Conservation (phyloP, 1,140 invertebrate species). For the Nasonia vitripennis region DNA sequence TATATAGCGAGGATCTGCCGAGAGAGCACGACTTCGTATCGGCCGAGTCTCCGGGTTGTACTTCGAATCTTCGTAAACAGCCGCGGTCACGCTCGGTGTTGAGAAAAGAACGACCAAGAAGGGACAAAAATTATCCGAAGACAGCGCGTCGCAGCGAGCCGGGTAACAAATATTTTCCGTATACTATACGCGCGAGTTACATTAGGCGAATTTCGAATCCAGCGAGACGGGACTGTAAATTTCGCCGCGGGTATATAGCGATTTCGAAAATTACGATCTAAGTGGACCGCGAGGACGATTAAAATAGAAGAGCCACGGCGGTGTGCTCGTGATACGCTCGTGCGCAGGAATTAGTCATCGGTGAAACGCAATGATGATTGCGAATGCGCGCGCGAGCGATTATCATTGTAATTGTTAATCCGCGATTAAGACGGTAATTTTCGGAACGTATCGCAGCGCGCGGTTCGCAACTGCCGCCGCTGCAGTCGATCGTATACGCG, state of each 20-base stretch:
- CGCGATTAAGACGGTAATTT: neutral
- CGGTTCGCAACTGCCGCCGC: neutral
- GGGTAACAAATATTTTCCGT: too few relatives aligned
- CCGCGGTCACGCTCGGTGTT: too few relatives aligned
- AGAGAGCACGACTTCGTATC: too few relatives aligned
- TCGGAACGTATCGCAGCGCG: neutral
- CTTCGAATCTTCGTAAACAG: too few relatives aligned
- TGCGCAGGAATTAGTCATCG: neutral
- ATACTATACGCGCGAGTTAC: too few relatives aligned
- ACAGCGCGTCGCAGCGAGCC: too few relatives aligned
- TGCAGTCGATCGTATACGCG: neutral
- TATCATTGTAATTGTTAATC: neutral
- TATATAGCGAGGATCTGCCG: too few relatives aligned
- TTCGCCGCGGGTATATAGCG: neutral
- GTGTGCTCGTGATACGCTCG: neutral
- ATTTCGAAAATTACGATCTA: slow-evolving; percentile 8
- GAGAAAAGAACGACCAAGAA: too few relatives aligned
- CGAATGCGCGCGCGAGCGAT: neutral
- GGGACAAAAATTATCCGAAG: too few relatives aligned
- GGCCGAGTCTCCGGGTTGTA: too few relatives aligned
- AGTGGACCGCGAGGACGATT: slow-evolving; percentile 8
- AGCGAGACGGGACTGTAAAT: neutral
- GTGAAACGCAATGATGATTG: neutral
- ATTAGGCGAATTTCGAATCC: neutral
- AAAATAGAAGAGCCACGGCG: slow-evolving; percentile 14